Evolutionary conservation across 2,797 vertebrate species (phyloP).

Genomic region (Neomorphus geoffroyi): DNA sequence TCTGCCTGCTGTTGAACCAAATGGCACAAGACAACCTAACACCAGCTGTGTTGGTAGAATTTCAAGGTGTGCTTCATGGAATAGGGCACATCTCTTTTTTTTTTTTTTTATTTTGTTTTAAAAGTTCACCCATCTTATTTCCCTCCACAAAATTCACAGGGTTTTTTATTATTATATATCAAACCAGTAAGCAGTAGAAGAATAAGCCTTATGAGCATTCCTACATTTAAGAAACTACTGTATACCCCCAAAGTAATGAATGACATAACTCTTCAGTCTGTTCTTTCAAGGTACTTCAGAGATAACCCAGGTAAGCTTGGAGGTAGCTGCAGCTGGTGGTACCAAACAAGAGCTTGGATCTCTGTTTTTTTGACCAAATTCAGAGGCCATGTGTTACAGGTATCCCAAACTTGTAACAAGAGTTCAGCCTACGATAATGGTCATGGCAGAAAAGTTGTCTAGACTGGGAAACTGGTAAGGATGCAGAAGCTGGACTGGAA

Average conservation of each 20-base stretch:
- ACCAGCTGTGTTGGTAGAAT: not conserved
- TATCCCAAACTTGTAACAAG: not conserved
- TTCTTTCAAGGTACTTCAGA: not conserved
- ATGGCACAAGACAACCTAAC: not conserved
- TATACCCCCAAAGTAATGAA: not conserved
- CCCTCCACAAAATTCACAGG: not conserved
- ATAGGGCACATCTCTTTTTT: not conserved
- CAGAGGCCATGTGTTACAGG: not conserved
- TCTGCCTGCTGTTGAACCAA: not conserved
- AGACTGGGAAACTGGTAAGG: not conserved
- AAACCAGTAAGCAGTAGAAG: not conserved
- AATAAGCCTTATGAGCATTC: not conserved
- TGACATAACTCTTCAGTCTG: accelerated
- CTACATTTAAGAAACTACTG: not conserved
- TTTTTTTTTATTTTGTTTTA: not conserved
- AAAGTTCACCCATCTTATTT: not conserved
- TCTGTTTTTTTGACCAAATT: not conserved
- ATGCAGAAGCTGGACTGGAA: not conserved
- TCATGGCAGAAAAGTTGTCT: not conserved
- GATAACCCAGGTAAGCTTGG: not conserved
- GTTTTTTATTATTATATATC: not conserved
- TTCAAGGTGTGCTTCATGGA: accelerated
- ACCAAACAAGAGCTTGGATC: not conserved
- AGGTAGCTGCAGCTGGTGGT: not conserved
- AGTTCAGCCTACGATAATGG: not conserved